Evolutionary conservation across 2,113 vertebrate species (phyloP).

Genomic region (Paralichthys olivaceus): DNA sequence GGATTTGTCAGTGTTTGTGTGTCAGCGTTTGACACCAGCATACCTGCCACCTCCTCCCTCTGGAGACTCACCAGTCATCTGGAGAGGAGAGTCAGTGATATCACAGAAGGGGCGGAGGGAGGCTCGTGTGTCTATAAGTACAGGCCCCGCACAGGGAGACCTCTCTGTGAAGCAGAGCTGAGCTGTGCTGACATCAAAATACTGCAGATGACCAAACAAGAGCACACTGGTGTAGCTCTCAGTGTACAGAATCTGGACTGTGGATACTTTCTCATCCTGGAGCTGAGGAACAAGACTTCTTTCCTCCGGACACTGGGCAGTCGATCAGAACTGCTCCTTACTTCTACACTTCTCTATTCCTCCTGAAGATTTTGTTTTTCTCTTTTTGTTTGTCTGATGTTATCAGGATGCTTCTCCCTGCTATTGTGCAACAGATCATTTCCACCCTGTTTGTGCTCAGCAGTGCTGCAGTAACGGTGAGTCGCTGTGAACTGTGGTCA

Average conservation of each 20-base stretch:
- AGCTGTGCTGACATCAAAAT: conserved; percentile 41
- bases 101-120: conserved; percentile 53
- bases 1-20: conserved; percentile 15
- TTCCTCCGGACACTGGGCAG: conserved; percentile 4
- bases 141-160: conserved; percentile 53
- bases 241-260: conserved; percentile 20
- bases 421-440: conserved; percentile 35
- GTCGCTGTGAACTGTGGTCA: conserved; percentile 24
- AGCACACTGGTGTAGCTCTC: conserved; percentile 26
- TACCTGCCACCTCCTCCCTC: conserved; percentile 26
- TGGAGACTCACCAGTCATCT: conserved; percentile 18
- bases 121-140: conserved; percentile 75
- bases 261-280: conserved; percentile 43
- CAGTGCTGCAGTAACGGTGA: conserved; percentile 62
- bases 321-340: background rate
- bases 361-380: background rate
- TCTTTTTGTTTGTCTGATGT: background rate
- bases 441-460: conserved; percentile 49
- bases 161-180: conserved; percentile 64
- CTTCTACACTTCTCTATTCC: background rate
- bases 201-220: conserved; percentile 7
- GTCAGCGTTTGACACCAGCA: conserved; percentile 31
- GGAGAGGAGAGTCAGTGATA: conserved; percentile 56
- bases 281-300: conserved; percentile 11
- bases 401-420: conserved; percentile 54